Conservation (phyloP, 1,140 invertebrate genomes). For the Teleopsis dalmanni region DNA sequence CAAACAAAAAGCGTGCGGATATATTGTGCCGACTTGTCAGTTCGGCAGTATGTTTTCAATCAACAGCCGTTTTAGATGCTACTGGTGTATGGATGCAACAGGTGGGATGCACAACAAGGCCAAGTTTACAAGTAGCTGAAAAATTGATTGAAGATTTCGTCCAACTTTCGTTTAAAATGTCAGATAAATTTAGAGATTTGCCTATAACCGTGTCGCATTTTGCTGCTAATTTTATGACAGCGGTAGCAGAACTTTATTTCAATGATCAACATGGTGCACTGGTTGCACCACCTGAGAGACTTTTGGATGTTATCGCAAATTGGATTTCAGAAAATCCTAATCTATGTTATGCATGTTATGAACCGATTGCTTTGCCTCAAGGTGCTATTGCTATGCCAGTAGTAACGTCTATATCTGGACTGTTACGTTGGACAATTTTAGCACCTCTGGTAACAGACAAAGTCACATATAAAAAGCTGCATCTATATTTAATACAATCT, state of each 20-base stretch:
- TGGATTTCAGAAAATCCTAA: conserved; percentile 61
- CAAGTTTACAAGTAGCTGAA: conserved; percentile 62
- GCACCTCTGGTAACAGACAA: conserved; percentile 49
- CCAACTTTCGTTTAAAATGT: conserved; percentile 58
- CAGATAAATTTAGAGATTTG: conserved; percentile 57
- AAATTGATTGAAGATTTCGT: conserved; percentile 74
- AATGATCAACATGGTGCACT: conserved; percentile 32
- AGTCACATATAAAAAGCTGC: conserved; percentile 51
- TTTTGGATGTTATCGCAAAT: conserved; percentile 56
- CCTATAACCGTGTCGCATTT: conserved; percentile 62
- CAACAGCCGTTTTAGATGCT: conserved; percentile 60
- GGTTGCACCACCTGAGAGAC: conserved; percentile 49
- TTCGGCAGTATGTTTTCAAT: conserved; percentile 65
- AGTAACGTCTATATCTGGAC: conserved; percentile 68
- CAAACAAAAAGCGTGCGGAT: conserved; percentile 56
- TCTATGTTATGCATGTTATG: conserved; percentile 63
- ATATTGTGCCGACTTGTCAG: conserved; percentile 72
- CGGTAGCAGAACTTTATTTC: conserved; percentile 70
- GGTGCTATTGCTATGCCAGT: conserved; percentile 76
- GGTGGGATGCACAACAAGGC: conserved; percentile 64
- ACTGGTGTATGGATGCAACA: conserved; percentile 81
- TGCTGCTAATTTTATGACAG: conserved; percentile 71
- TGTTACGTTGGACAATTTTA: conserved; percentile 63
- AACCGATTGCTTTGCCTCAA: conserved; percentile 59
- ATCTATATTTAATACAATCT: conserved; percentile 57